These are phyloP conservation scores for Peromyscus eremicus DNA, from an alignment of 2,797 vertebrate genomes.

Conservation along the genomic window DNA sequence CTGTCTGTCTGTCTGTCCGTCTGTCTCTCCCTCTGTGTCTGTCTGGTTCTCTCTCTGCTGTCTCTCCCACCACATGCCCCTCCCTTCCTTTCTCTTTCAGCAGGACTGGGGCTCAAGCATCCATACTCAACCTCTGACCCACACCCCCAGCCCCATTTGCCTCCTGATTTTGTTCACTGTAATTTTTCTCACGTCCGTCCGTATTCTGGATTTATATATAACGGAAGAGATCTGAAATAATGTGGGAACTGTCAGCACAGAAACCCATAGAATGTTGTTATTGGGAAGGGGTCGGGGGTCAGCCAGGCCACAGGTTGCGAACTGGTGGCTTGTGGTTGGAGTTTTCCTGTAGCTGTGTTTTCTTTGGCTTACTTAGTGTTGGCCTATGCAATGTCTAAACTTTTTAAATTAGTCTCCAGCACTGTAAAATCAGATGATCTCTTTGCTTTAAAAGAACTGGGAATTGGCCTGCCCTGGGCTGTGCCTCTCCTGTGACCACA, in stretches of 20 bases:
- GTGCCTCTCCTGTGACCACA: not conserved
- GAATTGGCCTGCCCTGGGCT: not conserved
- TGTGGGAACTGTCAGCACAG: not conserved
- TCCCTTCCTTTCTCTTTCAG: not conserved
- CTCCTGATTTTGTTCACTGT: conserved; percentile 44
- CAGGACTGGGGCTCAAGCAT: not conserved
- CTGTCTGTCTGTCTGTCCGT: accelerated
- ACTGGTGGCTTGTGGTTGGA: conserved; percentile 20
- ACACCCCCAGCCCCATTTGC: not conserved
- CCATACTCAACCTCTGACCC: not conserved
- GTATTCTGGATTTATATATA: not conserved
- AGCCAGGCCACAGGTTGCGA: not conserved
- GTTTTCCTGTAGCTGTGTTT: conserved; percentile 43
- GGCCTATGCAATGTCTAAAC: conserved; percentile 26
- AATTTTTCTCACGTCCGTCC: not conserved
- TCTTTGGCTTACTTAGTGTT: conserved; percentile 52
- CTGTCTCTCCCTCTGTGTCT: accelerated
- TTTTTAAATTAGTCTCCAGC: conserved; percentile 57
- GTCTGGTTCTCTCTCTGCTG: not conserved
- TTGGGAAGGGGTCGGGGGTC: not conserved
- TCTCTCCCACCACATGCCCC: not conserved
- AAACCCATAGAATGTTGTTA: not conserved
- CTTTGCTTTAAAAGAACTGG: not conserved
- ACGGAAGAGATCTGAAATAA: conserved; percentile 14
- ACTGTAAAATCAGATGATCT: conserved; percentile 51